Conservation (phyloP, 1,140 invertebrate species). For the Ceratina calcarata region DNA sequence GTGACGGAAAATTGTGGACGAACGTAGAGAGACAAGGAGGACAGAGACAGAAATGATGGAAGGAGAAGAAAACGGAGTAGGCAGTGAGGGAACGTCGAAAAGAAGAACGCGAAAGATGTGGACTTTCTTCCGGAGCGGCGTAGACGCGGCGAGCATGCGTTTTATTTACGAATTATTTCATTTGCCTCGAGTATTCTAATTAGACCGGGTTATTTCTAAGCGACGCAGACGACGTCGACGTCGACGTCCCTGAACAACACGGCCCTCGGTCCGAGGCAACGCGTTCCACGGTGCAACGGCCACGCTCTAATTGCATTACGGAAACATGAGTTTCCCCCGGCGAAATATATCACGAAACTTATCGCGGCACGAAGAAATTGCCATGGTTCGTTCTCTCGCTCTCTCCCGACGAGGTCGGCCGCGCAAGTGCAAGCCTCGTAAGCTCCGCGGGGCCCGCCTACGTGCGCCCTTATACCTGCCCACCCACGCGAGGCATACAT, state of each 20-base stretch:
- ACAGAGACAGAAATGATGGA: constrained; percentile 36
- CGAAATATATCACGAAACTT: constrained; percentile 69
- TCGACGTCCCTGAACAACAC: constrained; percentile 31
- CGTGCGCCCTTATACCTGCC: constrained; percentile 60
- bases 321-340: constrained; percentile 72
- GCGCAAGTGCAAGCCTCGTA: constrained; percentile 59
- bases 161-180: constrained; percentile 77
- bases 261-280: constrained; percentile 17
- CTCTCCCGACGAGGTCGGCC: constrained; percentile 38
- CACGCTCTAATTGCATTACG: constrained; percentile 75
- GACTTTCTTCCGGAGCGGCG: constrained; percentile 19
- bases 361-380: constrained; percentile 66
- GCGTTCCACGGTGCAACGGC: constrained; percentile 45
- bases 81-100: constrained; percentile 13
- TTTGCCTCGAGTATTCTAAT: constrained; percentile 73
- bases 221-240: constrained; percentile 35
- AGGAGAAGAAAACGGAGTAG: constrained; percentile 29
- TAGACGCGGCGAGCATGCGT: constrained; percentile 37
- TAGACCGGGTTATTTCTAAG: constrained; percentile 71
- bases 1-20: constrained; percentile 79
- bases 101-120: constrained; percentile 3
- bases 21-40: constrained; percentile 53
- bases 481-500: constrained; percentile 61
- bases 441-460: constrained; percentile 50
- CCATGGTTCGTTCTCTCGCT: constrained; percentile 50